Evolutionary conservation across 2,113 vertebrate species (phyloP).

Genomic region (Ameiurus melas): DNA sequence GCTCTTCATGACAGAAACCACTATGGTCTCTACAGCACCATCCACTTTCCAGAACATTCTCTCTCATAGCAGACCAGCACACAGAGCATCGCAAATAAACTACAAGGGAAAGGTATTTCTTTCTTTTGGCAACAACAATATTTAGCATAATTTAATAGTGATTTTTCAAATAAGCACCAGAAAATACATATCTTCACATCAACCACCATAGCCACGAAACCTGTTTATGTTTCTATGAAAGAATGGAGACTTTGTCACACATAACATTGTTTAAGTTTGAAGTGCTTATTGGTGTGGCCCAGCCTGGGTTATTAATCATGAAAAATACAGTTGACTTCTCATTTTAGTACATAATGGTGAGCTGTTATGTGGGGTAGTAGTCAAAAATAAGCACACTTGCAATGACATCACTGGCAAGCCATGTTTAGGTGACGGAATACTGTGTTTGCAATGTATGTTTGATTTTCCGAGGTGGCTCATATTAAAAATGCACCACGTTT

Average conservation of each 20-base stretch:
- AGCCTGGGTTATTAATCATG: constrained; percentile 42
- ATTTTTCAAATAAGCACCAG: constrained; percentile 24
- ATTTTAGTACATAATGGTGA: constrained; percentile 33
- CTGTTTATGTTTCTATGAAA: constrained; percentile 30
- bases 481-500: constrained; percentile 29
- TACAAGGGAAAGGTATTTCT: constrained; percentile 30
- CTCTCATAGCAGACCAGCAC: constrained; percentile 29
- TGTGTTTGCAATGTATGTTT: constrained; percentile 42
- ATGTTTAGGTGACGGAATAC: constrained; percentile 39
- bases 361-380: constrained; percentile 47
- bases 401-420: constrained; percentile 48
- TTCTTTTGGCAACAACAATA: constrained; percentile 33
- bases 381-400: constrained; percentile 26
- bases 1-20: constrained; percentile 55
- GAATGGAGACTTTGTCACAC: constrained; percentile 35
- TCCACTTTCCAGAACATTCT: constrained; percentile 52
- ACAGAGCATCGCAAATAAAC: constrained; percentile 44
- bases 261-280: constrained; percentile 41
- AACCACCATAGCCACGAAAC: constrained; percentile 9
- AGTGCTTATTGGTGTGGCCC: constrained; percentile 15
- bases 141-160: constrained; percentile 18
- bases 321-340: constrained; percentile 30
- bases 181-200: constrained; percentile 28
- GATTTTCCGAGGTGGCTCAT: constrained; percentile 46
- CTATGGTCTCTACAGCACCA: constrained; percentile 49